Conservation (phyloP, 2,797 vertebrate species). For the Darevskia mixta region DNA sequence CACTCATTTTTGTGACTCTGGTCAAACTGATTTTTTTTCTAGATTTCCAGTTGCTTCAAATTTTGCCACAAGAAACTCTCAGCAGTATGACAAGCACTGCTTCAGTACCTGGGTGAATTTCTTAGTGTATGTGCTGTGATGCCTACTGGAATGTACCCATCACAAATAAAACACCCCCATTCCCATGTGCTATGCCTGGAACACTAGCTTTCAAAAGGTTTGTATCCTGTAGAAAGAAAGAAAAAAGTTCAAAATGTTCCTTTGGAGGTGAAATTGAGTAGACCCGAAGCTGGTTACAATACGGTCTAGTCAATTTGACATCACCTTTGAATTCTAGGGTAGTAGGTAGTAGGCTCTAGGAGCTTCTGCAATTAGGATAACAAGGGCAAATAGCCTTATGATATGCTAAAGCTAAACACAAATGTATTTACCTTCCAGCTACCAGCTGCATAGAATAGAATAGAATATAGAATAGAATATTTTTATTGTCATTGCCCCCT, state of each 20-base stretch:
- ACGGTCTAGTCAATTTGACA: background rate
- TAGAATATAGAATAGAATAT: no score
- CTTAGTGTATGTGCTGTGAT: background rate
- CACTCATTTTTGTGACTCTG: background rate
- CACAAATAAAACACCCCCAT: no score
- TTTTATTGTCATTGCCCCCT: no score
- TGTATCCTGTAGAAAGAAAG: background rate
- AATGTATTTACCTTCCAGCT: background rate
- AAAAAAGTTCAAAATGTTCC: background rate
- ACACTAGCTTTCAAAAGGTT: background rate
- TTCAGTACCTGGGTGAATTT: background rate
- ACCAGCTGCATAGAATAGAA: background rate
- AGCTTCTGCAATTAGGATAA: background rate
- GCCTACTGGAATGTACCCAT: background rate
- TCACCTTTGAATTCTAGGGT: background rate
- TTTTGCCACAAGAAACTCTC: background rate
- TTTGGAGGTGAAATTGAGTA: background rate
- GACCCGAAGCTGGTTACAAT: background rate
- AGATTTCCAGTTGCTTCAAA: constrained; percentile 14
- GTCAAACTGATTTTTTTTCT: constrained; percentile 13
- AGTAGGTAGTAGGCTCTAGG: background rate
- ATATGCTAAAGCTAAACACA: background rate
- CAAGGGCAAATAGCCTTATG: background rate
- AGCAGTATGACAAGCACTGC: background rate
- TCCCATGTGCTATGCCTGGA: no score